These are phyloP conservation scores for Lordiphosa fenestrarum DNA, from an alignment of 2,888 invertebrate genomes.

Conservation along the genomic window DNA sequence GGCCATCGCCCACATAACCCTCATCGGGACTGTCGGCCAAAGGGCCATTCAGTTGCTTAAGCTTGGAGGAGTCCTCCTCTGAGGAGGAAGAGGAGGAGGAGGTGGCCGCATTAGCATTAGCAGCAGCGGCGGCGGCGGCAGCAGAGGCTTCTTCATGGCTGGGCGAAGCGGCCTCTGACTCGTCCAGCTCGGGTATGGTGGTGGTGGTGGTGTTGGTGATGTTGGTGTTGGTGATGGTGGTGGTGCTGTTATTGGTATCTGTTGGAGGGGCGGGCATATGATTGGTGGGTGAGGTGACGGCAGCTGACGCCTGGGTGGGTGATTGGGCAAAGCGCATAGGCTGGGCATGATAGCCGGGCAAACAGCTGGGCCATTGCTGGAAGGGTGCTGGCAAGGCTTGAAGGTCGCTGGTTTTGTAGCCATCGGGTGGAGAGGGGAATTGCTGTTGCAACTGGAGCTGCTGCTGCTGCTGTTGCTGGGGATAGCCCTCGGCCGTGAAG, in stretches of 20 bases:
- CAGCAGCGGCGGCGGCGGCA: slow-evolving; percentile 9
- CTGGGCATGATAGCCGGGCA: slow-evolving; percentile 81
- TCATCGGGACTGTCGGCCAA: slow-evolving; percentile 91
- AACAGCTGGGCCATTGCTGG: slow-evolving; percentile 82
- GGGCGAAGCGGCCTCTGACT: slow-evolving; percentile 74
- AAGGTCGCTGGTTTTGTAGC: slow-evolving; percentile 82
- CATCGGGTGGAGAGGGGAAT: slow-evolving; percentile 86
- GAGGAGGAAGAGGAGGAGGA: slow-evolving; percentile 7
- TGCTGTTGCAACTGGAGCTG: slow-evolving; percentile 65
- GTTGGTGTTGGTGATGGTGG: slow-evolving; percentile 74
- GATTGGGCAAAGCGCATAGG: slow-evolving; percentile 70
- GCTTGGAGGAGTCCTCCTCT: slow-evolving; percentile 68
- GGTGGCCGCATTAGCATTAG: not conserved
- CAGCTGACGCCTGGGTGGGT: slow-evolving; percentile 32
- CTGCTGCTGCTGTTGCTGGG: slow-evolving; percentile 79
- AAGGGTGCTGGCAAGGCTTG: slow-evolving; percentile 61
- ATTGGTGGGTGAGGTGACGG: slow-evolving; percentile 30
- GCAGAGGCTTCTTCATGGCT: slow-evolving; percentile 30
- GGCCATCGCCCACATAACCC: slow-evolving; percentile 90
- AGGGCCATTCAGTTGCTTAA: slow-evolving; percentile 81
- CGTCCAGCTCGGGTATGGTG: slow-evolving; percentile 79
- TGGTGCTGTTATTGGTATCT: slow-evolving; percentile 44
- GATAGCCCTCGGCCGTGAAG: slow-evolving; percentile 91
- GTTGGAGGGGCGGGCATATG: slow-evolving; percentile 17
- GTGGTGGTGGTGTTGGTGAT: slow-evolving; percentile 69